These are phyloP conservation scores for Diplolepis rosae DNA, from an alignment of 2,888 invertebrate species.

Conservation along the genomic window DNA sequence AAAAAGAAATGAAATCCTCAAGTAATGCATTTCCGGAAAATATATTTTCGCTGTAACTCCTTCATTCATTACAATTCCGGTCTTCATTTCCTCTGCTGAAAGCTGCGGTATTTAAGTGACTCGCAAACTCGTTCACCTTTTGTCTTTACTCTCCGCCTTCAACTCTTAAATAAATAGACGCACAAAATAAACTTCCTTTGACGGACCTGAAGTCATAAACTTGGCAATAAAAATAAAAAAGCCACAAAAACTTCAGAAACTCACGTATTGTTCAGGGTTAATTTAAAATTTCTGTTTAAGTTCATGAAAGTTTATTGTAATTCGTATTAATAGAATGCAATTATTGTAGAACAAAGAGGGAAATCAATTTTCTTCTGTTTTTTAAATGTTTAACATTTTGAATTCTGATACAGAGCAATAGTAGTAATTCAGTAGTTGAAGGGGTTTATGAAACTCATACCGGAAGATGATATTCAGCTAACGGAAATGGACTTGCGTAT, in stretches of 20 bases:
- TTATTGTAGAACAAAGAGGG: background rate
- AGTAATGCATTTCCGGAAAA: no score
- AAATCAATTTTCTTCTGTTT: background rate
- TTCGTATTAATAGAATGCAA: background rate
- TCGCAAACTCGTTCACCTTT: conserved; percentile 25
- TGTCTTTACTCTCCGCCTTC: conserved; percentile 12
- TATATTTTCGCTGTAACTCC: background rate
- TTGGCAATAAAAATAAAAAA: background rate
- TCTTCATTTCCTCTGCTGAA: background rate
- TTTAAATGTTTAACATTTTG: background rate
- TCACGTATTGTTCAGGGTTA: background rate
- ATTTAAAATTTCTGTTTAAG: no score
- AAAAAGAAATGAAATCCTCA: background rate
- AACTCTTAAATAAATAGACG: conserved; percentile 12
- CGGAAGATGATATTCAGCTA: conserved; percentile 23
- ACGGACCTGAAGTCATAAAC: background rate
- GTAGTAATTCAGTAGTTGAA: conserved; percentile 8
- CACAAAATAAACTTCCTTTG: conserved; percentile 9
- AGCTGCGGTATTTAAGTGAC: conserved; percentile 27
- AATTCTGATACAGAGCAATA: background rate
- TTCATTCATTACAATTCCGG: background rate
- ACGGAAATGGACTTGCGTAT: conserved; percentile 15
- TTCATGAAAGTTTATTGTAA: no score
- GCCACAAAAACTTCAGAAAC: background rate
- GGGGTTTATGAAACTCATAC: conserved; percentile 18